phyloP scores from a whole-genome alignment of 1,140 invertebrate genomes.

The Hyles euphorbiae region DNA sequence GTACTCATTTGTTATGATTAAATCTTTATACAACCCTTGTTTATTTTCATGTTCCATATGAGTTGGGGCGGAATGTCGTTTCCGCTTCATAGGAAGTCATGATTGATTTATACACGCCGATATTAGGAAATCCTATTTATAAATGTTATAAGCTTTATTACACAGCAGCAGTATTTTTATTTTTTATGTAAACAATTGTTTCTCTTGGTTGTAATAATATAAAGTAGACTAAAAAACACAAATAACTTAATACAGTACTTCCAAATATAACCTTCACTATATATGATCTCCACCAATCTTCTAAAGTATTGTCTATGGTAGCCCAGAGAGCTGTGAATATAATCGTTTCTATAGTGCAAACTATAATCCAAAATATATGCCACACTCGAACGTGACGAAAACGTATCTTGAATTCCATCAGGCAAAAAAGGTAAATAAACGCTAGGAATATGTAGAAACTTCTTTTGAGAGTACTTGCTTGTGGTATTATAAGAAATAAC shows the following conservation, averaged over 20 bases:
- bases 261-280: constrained; percentile 73
- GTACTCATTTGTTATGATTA: too few relatives aligned
- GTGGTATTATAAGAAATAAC: constrained; percentile 77
- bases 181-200: constrained; percentile 60
- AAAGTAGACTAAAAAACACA: constrained; percentile 75
- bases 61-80: too few relatives aligned
- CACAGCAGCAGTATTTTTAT: constrained; percentile 21
- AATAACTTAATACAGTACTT: constrained; percentile 66
- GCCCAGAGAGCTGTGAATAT: constrained; percentile 81
- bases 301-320: constrained; percentile 74
- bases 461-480: constrained; percentile 71
- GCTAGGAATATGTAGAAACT: constrained; percentile 80
- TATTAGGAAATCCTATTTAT: too few relatives aligned
- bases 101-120: too few relatives aligned
- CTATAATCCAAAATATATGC: constrained; percentile 79
- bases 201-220: constrained; percentile 75
- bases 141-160: background rate
- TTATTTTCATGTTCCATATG: too few relatives aligned
- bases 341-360: constrained; percentile 80
- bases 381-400: constrained; percentile 82
- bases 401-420: constrained; percentile 85
- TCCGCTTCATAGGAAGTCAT: too few relatives aligned
- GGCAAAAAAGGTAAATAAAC: constrained; percentile 82
- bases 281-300: constrained; percentile 78
- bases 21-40: too few relatives aligned